Evolutionary conservation across 1,140 invertebrate species (phyloP), one percentile per base, ranked within the genome.

Genomic region (Drosophila nebulosa): DNA sequence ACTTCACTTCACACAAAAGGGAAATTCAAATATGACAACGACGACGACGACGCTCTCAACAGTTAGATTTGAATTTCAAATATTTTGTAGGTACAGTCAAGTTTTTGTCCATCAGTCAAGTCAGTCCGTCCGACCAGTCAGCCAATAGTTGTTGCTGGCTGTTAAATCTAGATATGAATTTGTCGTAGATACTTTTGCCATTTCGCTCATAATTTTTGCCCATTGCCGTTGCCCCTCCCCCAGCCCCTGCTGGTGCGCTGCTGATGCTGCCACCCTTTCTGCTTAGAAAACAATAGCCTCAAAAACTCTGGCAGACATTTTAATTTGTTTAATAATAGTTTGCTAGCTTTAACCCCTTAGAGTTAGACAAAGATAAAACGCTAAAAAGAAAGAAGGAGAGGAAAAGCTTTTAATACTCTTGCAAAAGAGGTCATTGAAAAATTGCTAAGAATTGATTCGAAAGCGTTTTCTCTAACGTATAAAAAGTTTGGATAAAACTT

Each of bases 1-100:
- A 22, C 35, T 27, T 14, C 39, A 46, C 39, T 21, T 10, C 39
- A 46, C 39, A 46, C 22, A 46, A 62, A 52, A 62, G 30, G 50
- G 60, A 62, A 52, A 62, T 62, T 62, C 42, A 62, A 62, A 62
- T 62, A 51, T 46, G 39, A 30, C 27, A 9, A 30, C 26, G 26
- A 30, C 27, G 27, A 30, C 26, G 26, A 42, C 39, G 16, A 46
- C 42, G 50, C 58, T 60, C 27, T 52, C 18, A 62, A 62, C 60
- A 52, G 60, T 62, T 62, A 62, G 60, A 62, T 62, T 62, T 62
- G 60, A 62, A 62, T 51, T 62, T 62, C 60, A 62, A 62, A 62
- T 62, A 52, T 62, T 46, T 46, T 46, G 16, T 46, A 46, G 39
- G 60, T 62, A 62, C 60, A 62, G 60, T 60, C 39, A 46, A 46